Evolutionary conservation across 2,797 vertebrate genomes (phyloP), one percentile per base, ranked within the genome.

Genomic region (Anguilla pacifica): DNA sequence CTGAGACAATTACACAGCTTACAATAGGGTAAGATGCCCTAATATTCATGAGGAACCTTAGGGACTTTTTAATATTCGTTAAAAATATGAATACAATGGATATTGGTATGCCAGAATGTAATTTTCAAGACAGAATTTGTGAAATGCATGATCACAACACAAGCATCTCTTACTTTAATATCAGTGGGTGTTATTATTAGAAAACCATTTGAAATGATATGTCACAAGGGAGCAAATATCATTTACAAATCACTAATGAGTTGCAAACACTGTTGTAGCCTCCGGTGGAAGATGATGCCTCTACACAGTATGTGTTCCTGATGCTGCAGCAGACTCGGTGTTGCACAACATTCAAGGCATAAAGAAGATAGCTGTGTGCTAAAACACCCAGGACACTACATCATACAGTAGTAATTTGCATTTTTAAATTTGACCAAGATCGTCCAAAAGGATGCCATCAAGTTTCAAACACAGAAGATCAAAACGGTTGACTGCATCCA

Each of bases 161-260:
- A 95, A 96, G 95, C 96, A 96, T 94, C 95, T 97, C 96, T 97
- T 97, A 97, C 98, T 98, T 98, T 97, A 98, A 98, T 97, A 97
- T 98, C 97, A 96, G 97, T 96, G 96, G 96, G 96, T 98, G 97
- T 98, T 98, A 97, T 98, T 99, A 98, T 98, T 98, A 97, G 96
- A 97, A 97, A 97, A 97, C 96, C 96, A 96, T 98, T 98, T 98
- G 97, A 98, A 97, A 98, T 97, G 97, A 97, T 97, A 97, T 98
- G 97, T 99, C 98, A 99, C 97, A 96, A 97, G 98, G 98, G 98
- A 98, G 96, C 97, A 99, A 98, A 98, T 98, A 99, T 98, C 97
- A 98, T 98, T 99, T 99, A 98, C 97, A 98, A 98, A 97, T 97
- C 97, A 95, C 97, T 98, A 98, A 98, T 98, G 97, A 98, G 97